These are phyloP conservation scores for Epizoanthus scotinus DNA, from an alignment of 92 coral and sea anemone species.

Conservation along the genomic window DNA sequence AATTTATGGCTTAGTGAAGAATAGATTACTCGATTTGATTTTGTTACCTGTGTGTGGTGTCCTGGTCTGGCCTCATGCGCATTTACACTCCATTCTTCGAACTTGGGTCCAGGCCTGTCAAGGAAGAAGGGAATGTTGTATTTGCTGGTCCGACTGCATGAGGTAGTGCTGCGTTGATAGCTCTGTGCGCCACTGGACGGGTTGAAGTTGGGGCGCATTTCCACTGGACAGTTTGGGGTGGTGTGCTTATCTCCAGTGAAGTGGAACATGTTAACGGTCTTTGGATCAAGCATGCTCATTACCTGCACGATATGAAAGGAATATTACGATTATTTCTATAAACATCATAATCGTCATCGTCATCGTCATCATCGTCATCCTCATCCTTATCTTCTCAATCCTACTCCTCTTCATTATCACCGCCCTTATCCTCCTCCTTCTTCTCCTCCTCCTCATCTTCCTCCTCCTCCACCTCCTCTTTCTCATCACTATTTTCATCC, in stretches of 20 bases:
- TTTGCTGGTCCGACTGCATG: conserved; percentile 50
- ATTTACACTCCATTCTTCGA: conserved; percentile 66
- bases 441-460: too few species aligned
- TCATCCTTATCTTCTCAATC: too few species aligned
- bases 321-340: too few species aligned
- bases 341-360: too few species aligned
- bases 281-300: conserved; percentile 76
- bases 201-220: conserved; percentile 66
- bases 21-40: not conserved
- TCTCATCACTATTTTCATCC: too few species aligned
- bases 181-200: conserved; percentile 78
- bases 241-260: conserved; percentile 76
- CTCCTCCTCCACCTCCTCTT: too few species aligned
- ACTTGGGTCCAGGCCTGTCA: conserved; percentile 73
- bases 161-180: conserved; percentile 47
- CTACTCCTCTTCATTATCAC: too few species aligned
- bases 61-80: conserved; percentile 93
- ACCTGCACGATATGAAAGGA: conserved; percentile 38
- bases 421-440: too few species aligned
- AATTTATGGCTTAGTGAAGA: too few species aligned
- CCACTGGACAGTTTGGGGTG: conserved; percentile 85
- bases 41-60: conserved; percentile 82
- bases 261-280: conserved; percentile 70
- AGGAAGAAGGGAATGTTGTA: conserved; percentile 83
- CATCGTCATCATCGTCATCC: too few species aligned